A percentile compares a stretch with the other conserved stretches of the same genome.
phyloP scores from a whole-genome alignment of 1,140 invertebrate species.

The Aphelenchoides fujianensis region DNA sequence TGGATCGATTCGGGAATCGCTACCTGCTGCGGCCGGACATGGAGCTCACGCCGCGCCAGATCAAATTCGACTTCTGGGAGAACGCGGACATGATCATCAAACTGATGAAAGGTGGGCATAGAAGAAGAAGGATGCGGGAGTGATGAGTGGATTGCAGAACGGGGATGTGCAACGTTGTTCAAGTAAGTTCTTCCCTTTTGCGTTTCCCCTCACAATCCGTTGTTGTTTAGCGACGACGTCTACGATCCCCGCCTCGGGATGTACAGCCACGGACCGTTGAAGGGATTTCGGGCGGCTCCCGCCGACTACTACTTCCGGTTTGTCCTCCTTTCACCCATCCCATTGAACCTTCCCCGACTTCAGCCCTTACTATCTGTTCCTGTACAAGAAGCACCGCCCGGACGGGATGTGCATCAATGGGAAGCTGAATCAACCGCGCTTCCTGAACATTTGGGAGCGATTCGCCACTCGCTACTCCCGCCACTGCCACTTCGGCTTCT shows the following conservation, averaged over 20 bases:
- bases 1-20: neutral
- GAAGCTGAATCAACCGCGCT: neutral
- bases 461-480: neutral
- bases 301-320: constrained; percentile 21
- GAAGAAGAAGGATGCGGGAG: no score
- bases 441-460: constrained; percentile 4
- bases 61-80: neutral
- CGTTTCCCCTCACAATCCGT: neutral
- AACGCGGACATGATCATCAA: neutral
- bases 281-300: constrained; percentile 14
- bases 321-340: no score
- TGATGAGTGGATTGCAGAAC: no score
- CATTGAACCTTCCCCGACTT: no score
- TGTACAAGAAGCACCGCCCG: neutral
- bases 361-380: constrained; percentile 9
- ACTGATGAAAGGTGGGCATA: constrained; percentile 1
- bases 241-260: neutral
- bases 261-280: neutral
- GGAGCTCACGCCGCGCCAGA: neutral
- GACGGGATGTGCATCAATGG: constrained; percentile 1
- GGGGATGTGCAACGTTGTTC: constrained; percentile 5
- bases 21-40: neutral
- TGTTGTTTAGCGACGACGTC: constrained; percentile 8
- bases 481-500: constrained; percentile 1
- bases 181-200: neutral